Base-by-base conservation (phyloP, 2,113 vertebrate genomes). In the Ovibos moschatus region DNA sequence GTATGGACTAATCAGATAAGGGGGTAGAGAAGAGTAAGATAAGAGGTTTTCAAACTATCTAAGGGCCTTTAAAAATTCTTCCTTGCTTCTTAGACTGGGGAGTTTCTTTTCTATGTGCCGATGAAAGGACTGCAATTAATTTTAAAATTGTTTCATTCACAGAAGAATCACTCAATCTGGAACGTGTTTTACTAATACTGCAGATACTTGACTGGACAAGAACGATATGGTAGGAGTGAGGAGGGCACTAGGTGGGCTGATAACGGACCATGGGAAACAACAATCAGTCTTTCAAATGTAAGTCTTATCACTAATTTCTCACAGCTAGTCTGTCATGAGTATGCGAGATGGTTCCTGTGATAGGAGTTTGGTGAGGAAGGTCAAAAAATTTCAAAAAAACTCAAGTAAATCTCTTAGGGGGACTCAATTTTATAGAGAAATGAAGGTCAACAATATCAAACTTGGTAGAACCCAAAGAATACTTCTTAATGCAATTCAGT, bases 381-480 rank as follows among this genome's bases (percentile, higher is more conserved):
- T 92, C 47, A 96, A 94, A 94, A 94, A 89, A 57, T 19, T 74
- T 87, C 27, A 89, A 94, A 95, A 89, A 89, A 51, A 33, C 64
- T 89, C 43, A 90, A 97, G 71, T 85, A 97, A 97, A 95, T 97
- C 40, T n/a, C 16, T 60, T 53, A n/a, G 28, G 27, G 21, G 27
- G 36, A 25, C 21, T 94, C 60, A 95, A 19, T 92, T 98, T 96
- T 97, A 87, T 15, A 90, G 0, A 84, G 12, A 62, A 87, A 95
- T 25, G 28, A 97, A 53, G 25, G 74, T 30, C 60, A 96, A 97
- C 5, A 94, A 23, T 50, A 62, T 53, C 71, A 96, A 95, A 89
- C 57, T 51, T 94, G 36, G 55, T 57, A 90, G 92, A 97, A 95
- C 19, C 60, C 62, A 95, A 7, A 43, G 76, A 95, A 79, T n/a